A percentile compares a stretch with the other conserved stretches of the same genome.
phyloP scores from a whole-genome alignment of 2,797 vertebrate genomes.

The Malurus leucopterus region DNA sequence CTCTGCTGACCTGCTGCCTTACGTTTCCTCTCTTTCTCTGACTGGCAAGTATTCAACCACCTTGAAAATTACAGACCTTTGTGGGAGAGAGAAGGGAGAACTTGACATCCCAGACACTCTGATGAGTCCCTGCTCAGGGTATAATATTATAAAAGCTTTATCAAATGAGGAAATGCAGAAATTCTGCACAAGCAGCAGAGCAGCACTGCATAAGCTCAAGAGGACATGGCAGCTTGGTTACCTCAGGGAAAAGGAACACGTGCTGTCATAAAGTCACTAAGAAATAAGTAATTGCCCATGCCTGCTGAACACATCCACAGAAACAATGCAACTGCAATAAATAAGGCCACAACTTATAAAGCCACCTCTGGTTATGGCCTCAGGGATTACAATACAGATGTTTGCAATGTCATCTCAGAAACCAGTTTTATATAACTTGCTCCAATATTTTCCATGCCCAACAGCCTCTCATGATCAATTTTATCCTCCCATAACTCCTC shows the following conservation, averaged over 20 bases:
- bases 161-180: background rate
- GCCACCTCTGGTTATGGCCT: background rate
- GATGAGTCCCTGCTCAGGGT: background rate
- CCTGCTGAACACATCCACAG: background rate
- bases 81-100: background rate
- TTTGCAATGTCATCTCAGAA: conserved; percentile 1
- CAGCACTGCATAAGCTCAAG: conserved; percentile 13
- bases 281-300: conserved; percentile 35
- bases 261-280: conserved; percentile 28
- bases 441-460: background rate
- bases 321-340: background rate
- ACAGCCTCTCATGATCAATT: background rate
- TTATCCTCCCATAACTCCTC: background rate
- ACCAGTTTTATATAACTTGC: background rate
- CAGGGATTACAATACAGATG: background rate
- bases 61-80: background rate
- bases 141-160: background rate
- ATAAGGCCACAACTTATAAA: conserved; percentile 3
- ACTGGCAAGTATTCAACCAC: background rate
- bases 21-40: background rate
- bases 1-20: background rate
- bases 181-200: background rate
- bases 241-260: conserved; percentile 28
- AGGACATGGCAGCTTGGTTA: conserved; percentile 17
- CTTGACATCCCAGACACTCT: background rate